A percentile compares a stretch with the other conserved stretches of the same genome.
Evolutionary conservation across 2,888 invertebrate species (phyloP).

Genomic region (Macrophya annulata): DNA sequence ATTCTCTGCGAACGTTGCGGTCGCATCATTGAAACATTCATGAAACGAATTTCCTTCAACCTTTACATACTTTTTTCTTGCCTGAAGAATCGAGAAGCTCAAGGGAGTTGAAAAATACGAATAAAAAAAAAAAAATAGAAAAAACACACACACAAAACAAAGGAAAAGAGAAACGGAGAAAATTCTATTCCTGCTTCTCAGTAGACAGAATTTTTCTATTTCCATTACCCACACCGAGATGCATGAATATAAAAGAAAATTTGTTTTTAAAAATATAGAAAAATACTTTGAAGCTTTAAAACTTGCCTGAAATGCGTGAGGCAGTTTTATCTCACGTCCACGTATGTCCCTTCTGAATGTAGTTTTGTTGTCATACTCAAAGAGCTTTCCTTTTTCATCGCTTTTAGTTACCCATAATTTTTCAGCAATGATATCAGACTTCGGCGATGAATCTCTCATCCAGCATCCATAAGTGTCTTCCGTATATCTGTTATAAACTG

Average conservation of each 20-base stretch:
- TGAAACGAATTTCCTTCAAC: constrained; percentile 3
- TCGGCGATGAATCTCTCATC: constrained; percentile 88
- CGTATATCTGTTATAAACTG: constrained; percentile 92
- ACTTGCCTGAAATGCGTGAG: constrained; percentile 80
- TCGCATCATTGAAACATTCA: constrained; percentile 36
- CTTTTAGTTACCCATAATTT: constrained; percentile 93
- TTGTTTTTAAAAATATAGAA: not conserved
- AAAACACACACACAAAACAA: not conserved
- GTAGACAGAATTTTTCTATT: not conserved
- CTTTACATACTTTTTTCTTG: not conserved
- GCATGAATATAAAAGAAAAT: not conserved
- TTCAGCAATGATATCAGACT: constrained; percentile 82
- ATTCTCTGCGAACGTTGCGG: not conserved
- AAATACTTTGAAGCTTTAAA: not conserved
- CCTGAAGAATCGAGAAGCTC: not conserved
- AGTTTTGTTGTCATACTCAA: constrained; percentile 89
- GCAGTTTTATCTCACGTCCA: constrained; percentile 71
- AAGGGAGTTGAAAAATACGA: constrained; percentile 5
- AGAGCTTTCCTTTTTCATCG: constrained; percentile 86
- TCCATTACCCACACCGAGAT: not conserved
- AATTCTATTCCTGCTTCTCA: not conserved
- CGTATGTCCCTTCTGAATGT: constrained; percentile 84
- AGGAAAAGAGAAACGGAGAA: not conserved
- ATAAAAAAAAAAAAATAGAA: not conserved
- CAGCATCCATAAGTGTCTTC: constrained; percentile 90